Base-by-base conservation (phyloP, 2,797 vertebrate species). In the Cryptoprocta ferox region DNA sequence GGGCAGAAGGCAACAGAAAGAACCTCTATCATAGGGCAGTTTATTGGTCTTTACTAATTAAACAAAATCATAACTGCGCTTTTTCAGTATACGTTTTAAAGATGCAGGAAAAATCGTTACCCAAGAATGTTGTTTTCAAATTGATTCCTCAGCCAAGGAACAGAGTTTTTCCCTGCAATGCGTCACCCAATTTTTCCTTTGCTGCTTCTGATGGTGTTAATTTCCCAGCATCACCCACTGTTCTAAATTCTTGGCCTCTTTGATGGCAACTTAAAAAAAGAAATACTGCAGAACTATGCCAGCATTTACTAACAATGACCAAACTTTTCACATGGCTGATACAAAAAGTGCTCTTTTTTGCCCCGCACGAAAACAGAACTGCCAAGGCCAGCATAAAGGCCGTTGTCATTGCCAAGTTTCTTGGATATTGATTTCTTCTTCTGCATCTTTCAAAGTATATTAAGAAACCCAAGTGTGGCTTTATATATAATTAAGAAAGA, bases 21-120 rank as follows among this genome's bases (percentile, higher is more conserved):
- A 90, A 84, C 26, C 6, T 94, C 65, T 91, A 7, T 96, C 71
- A 65, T 28, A 65, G 32, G 70, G 24, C 16, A 89, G 26, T 82
- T 94, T 89, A 90, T 84, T 71, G 32, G 80, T 90, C 73, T 82
- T 83, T 53, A 68, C 81, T 85, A 93, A 96, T 93, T 63, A 95
- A 85, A 87, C 76, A 95, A 97, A 97, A 80, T 56, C 30, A 32
- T 71, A 95, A 68, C 84, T 94, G 86, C 6, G 15, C 53, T 96
- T 95, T 95, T 92, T 92, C 96, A 88, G 71, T 78, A 66, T 68
- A 85, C 35, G 63, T 56, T 87, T 91, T 61, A 70, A 82, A 95
- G 53, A 95, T 28, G 1, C 16, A 73, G n/a, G 65, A 45, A 81
- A 91, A 63, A 81, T 88, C 32, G 45, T 89, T 94, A 76, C 32